phyloP scores from a whole-genome alignment of 1,140 invertebrate genomes.

The Bombus vancouverensis region DNA sequence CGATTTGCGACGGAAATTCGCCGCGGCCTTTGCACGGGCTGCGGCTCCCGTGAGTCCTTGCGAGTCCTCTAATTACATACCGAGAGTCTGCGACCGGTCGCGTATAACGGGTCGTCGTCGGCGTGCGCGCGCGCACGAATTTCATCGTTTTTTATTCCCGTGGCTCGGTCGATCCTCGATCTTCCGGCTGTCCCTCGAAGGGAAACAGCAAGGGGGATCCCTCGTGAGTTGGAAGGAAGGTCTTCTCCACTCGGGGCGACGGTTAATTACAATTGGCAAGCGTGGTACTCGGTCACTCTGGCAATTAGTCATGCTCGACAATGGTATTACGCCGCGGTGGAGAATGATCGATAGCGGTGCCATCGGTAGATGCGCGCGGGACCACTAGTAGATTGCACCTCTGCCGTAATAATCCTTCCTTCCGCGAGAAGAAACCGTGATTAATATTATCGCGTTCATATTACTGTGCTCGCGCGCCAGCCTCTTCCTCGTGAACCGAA shows the following conservation, averaged over 20 bases:
- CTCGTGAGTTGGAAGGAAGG: background rate
- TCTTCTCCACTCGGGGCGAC: slow-evolving; percentile 37
- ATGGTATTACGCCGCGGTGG: slow-evolving; percentile 54
- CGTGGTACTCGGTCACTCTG: slow-evolving; percentile 52
- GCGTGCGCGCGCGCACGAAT: slow-evolving; percentile 14
- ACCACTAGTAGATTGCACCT: slow-evolving; percentile 57
- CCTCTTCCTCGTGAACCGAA: background rate
- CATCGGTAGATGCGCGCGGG: slow-evolving; percentile 52
- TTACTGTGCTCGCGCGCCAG: background rate
- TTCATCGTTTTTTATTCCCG: background rate
- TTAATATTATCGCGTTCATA: slow-evolving; percentile 68
- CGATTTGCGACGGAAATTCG: slow-evolving; percentile 49
- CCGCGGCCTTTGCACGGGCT: slow-evolving; percentile 7
- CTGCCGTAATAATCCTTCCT: slow-evolving; percentile 64
- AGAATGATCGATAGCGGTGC: slow-evolving; percentile 71
- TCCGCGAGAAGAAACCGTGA: slow-evolving; percentile 66
- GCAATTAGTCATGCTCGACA: slow-evolving; percentile 74
- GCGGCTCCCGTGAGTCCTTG: background rate
- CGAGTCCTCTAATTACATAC: slow-evolving; percentile 17
- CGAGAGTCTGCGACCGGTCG: background rate
- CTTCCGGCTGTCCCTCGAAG: slow-evolving; percentile 50
- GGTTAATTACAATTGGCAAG: slow-evolving; percentile 70
- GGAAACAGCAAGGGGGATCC: slow-evolving; percentile 43
- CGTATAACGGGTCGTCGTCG: background rate
- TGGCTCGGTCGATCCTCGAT: slow-evolving; percentile 36